These are phyloP conservation scores for Nasonovia ribisnigri DNA, from an alignment of 2,888 invertebrate genomes.

Conservation along the genomic window DNA sequence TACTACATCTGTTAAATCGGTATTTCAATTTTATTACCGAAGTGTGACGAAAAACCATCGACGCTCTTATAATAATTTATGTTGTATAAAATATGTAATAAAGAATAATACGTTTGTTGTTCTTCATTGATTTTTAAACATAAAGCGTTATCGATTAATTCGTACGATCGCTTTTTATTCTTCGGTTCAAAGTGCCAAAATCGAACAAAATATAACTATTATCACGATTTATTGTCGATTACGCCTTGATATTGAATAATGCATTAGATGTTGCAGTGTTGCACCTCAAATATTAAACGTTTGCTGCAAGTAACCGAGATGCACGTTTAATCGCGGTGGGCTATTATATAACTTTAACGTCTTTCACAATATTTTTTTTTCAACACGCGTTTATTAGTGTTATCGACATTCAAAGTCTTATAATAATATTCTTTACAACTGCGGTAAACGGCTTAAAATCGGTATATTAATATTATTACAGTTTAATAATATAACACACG, in stretches of 20 bases:
- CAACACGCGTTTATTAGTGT: neutral
- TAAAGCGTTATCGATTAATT: neutral
- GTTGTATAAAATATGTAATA: neutral
- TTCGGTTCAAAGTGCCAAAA: neutral
- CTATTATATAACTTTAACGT: neutral
- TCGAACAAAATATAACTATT: neutral
- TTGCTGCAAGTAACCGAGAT: neutral
- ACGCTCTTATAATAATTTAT: neutral
- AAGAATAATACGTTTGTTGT: neutral
- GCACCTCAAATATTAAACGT: neutral
- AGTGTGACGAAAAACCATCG: neutral
- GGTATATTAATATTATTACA: neutral
- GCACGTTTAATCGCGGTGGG: neutral
- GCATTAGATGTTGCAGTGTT: neutral
- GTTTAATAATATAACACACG: neutral
- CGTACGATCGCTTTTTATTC: neutral
- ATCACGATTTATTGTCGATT: constrained; percentile 7
- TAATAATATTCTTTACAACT: neutral
- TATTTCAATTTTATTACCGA: neutral
- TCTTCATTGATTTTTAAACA: neutral
- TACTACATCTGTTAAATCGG: neutral
- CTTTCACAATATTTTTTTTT: constrained; percentile 3
- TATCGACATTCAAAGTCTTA: neutral
- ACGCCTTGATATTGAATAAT: neutral
- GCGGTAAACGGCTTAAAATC: neutral